Percentiles rank a stretch among this genome's conserved stretches.
phyloP scores from a whole-genome alignment of 2,113 vertebrate species.

The Pelvicachromis taeniatus region DNA sequence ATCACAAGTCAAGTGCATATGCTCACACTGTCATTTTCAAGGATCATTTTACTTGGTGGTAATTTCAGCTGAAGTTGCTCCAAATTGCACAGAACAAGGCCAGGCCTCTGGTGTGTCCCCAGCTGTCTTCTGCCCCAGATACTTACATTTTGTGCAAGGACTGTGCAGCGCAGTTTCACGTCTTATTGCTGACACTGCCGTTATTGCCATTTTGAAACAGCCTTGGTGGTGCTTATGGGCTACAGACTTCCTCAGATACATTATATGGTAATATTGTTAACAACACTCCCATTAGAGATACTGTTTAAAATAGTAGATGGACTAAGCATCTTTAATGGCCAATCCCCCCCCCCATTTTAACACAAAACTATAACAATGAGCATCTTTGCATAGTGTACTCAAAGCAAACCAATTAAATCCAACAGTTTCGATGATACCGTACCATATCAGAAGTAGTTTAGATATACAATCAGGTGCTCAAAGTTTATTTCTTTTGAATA shows the following conservation, averaged over 20 bases:
- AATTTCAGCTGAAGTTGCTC: background rate
- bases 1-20: background rate
- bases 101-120: slow-evolving; percentile 21
- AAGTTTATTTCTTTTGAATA: background rate
- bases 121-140: slow-evolving; percentile 45
- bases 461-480: background rate
- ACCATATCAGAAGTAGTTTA: background rate
- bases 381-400: no score
- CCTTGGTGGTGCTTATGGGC: background rate
- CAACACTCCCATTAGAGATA: background rate
- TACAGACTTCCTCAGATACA: background rate
- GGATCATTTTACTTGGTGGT: background rate
- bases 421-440: background rate
- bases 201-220: background rate
- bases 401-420: background rate
- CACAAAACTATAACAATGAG: background rate
- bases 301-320: no score
- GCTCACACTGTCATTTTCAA: background rate
- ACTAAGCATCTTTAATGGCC: background rate
- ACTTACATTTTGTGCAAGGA: background rate
- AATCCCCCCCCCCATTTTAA: background rate
- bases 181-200: background rate
- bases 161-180: background rate
- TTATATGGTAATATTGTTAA: background rate
- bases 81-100: slow-evolving; percentile 5